Percentiles rank a stretch among this genome's conserved stretches.
phyloP scores from a whole-genome alignment of 2,888 invertebrate species.

The Agrotis puta region DNA sequence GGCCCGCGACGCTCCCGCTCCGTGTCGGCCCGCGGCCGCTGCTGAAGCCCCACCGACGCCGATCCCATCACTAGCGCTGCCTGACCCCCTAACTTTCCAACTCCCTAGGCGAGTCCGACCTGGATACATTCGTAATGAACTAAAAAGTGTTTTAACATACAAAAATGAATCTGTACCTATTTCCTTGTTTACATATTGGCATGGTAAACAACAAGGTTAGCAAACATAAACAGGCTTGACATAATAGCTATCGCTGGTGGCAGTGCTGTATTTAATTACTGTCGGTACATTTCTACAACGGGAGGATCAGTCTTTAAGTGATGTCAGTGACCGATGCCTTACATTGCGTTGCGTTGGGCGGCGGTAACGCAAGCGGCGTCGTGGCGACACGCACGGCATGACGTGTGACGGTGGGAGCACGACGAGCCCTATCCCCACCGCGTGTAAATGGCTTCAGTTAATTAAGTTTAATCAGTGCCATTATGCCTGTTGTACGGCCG shows the following conservation, averaged over 20 bases:
- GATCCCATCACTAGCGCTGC: conserved; percentile 39
- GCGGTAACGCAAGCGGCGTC: conserved; percentile 42
- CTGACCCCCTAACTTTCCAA: conserved; percentile 45
- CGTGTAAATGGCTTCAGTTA: conserved; percentile 90
- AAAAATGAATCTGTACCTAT: conserved; percentile 24
- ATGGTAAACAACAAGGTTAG: conserved; percentile 19
- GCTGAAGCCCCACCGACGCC: conserved; percentile 43
- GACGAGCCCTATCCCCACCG: conserved; percentile 74
- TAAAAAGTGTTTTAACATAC: conserved; percentile 31
- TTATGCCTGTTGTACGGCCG: conserved; percentile 75
- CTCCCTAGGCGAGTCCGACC: conserved; percentile 50
- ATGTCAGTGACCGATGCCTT: conserved; percentile 81
- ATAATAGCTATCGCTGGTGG: conserved; percentile 19
- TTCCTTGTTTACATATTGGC: conserved; percentile 19
- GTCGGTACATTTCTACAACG: conserved; percentile 31
- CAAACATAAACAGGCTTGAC: conserved; percentile 20
- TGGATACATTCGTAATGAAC: conserved; percentile 57
- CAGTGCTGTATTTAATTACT: conserved; percentile 17
- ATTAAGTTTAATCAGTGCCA: conserved; percentile 90
- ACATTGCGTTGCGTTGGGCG: conserved; percentile 54
- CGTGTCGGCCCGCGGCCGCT: conserved; percentile 42
- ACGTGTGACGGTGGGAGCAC: conserved; percentile 64
- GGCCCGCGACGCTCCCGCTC: conserved; percentile 53
- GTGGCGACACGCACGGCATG: conserved; percentile 57
- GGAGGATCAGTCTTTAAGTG: conserved; percentile 52